Base-by-base conservation (phyloP, 2,888 invertebrate genomes). In the Cacoxenus indagator region DNA sequence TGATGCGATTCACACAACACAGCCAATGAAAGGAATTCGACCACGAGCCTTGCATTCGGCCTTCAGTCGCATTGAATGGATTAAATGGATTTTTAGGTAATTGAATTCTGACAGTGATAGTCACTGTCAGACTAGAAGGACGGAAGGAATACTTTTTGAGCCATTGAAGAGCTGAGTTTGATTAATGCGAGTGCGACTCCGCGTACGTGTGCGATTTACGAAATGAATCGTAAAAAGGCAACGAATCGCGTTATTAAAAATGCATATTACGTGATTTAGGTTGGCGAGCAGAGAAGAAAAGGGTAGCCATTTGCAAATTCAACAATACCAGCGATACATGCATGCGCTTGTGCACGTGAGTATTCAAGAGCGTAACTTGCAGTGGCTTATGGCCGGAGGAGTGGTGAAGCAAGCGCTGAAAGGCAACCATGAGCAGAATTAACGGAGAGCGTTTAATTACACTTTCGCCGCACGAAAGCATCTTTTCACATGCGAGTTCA, bases 191-290 rank as follows among this genome's bases (percentile, higher is more conserved):
- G 68, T n/a, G n/a, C n/a, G n/a, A n/a, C n/a, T n/a, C n/a, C n/a
- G n/a, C n/a, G n/a, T n/a, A n/a, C n/a, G n/a, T 26, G 66, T 46
- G 67, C 29, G 6, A 19, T 37, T 37, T 8, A 11, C 14, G 37
- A 37, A 37, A 11, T 37, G 4, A 51, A 22, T 51, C 9, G 22
- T 22, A 17, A n/a, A 51, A 51, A 8, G 1, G 48, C 17, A 17
- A 9, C 1, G 6, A 4, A 6, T 8, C n/a, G 67, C 65, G 66
- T 70, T 75, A 76, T 81, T 81, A 69, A 70, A 74, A 73, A 81
- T 79, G 68, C 82, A 78, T 75, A 67, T 75, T 73, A 80, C 79
- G 77, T 76, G 71, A 79, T 72, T 74, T 71, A 70, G 73, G 71
- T 73, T 64, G 68, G 64, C 67, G 67, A 48, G 70, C 55, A 17